Evolutionary conservation across 2,888 invertebrate genomes (phyloP).

Genomic region (Caenorhabditis japonica): DNA sequence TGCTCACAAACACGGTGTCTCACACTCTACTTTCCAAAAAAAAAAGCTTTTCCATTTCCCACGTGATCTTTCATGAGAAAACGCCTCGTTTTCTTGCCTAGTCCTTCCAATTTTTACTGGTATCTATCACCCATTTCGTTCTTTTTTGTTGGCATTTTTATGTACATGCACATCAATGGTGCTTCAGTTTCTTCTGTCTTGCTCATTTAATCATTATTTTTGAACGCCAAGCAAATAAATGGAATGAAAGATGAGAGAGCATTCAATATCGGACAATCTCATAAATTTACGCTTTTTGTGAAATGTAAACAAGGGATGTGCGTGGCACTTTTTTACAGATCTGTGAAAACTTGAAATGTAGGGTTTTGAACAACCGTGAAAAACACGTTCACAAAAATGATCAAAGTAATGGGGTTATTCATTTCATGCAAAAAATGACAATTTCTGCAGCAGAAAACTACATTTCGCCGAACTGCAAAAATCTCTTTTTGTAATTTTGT

Average conservation of each 20-base stretch:
- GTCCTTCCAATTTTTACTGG: too few relatives aligned
- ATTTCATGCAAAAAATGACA: too few relatives aligned
- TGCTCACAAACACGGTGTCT: conserved; percentile 46
- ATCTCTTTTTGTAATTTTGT: too few relatives aligned
- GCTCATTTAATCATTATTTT: conserved; percentile 17
- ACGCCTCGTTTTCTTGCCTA: conserved; percentile 37
- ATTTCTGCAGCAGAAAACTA: too few relatives aligned
- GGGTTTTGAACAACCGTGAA: too few relatives aligned
- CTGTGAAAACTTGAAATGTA: too few relatives aligned
- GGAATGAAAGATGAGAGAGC: conserved; percentile 9
- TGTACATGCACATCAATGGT: neutral
- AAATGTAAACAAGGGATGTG: conserved; percentile 2
- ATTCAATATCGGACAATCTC: conserved; percentile 1
- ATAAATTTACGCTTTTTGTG: conserved; percentile 33
- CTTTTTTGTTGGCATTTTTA: conserved; percentile 24
- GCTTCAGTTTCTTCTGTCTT: conserved; percentile 4
- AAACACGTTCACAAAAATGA: too few relatives aligned
- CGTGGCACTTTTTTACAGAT: too few relatives aligned
- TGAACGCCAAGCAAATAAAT: conserved; percentile 27
- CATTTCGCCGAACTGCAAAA: too few relatives aligned
- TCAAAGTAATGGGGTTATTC: too few relatives aligned
- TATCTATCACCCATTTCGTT: conserved; percentile 16
- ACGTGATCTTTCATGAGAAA: conserved; percentile 36
- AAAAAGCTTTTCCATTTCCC: conserved; percentile 29
- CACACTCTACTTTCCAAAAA: conserved; percentile 1